These are phyloP conservation scores for Zapornia atra DNA, from an alignment of 2,113 vertebrate genomes.

Conservation along the genomic window DNA sequence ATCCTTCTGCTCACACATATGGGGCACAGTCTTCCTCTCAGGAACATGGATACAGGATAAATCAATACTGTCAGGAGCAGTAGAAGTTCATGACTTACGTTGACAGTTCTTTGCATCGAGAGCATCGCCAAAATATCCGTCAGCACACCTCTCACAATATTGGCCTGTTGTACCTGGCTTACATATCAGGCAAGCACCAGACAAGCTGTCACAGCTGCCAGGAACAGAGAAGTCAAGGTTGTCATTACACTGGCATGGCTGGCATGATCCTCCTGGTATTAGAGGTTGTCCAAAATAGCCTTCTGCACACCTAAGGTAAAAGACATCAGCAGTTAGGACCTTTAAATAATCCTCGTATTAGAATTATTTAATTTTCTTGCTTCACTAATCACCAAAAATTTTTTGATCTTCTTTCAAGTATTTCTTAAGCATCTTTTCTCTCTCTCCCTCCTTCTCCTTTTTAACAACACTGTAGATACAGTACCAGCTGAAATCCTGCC, in stretches of 20 bases:
- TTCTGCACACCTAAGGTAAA: slow-evolving; percentile 86
- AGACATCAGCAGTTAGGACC: slow-evolving; percentile 45
- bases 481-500: slow-evolving; percentile 67
- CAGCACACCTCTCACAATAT: slow-evolving; percentile 87
- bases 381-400: background rate
- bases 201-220: slow-evolving; percentile 91
- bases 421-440: background rate
- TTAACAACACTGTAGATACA: slow-evolving; percentile 35
- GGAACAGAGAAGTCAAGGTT: slow-evolving; percentile 90
- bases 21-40: slow-evolving; percentile 35
- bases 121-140: slow-evolving; percentile 93
- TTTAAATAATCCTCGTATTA: background rate
- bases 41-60: slow-evolving; percentile 32
- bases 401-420: slow-evolving; percentile 19
- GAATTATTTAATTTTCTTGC: slow-evolving; percentile 26
- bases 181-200: slow-evolving; percentile 91
- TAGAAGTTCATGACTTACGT: slow-evolving; percentile 83
- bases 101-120: slow-evolving; percentile 87
- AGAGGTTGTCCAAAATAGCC: slow-evolving; percentile 90
- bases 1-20: background rate
- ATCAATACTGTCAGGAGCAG: slow-evolving; percentile 74
- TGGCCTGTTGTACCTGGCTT: slow-evolving; percentile 86
- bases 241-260: slow-evolving; percentile 88
- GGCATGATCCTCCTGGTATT: slow-evolving; percentile 87
- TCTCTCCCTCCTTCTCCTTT: background rate